Percentiles rank a stretch among this genome's conserved stretches.
Conservation (phyloP, 2,888 invertebrate genomes). For the Tribolium freemani region DNA sequence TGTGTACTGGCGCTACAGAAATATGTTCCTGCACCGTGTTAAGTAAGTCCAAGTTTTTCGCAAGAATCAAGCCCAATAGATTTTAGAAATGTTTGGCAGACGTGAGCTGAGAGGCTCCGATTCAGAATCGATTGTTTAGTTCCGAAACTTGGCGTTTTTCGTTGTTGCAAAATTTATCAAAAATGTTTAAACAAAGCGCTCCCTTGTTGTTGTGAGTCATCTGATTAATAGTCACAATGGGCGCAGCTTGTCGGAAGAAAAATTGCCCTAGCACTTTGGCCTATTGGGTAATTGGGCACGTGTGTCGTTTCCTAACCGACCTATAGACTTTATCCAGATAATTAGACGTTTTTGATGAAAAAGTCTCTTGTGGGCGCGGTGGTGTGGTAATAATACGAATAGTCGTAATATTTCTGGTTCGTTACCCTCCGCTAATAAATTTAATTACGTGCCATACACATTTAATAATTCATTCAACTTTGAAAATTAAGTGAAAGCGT, state of each 20-base stretch:
- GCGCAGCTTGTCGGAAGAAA: conserved; percentile 14
- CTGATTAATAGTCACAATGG: conserved; percentile 7
- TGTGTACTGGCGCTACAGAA: no score
- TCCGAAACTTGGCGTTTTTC: no score
- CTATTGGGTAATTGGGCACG: conserved; percentile 33
- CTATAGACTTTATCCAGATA: conserved; percentile 14
- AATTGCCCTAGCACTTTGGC: conserved; percentile 13
- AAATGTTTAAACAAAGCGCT: background rate
- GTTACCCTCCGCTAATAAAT: conserved; percentile 49
- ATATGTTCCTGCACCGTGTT: no score
- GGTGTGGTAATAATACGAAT: conserved; percentile 31
- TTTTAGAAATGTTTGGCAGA: no score
- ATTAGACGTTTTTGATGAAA: conserved; percentile 30
- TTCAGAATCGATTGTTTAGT: no score
- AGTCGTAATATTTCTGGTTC: conserved; percentile 42
- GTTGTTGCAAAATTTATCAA: background rate
- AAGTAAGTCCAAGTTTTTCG: no score
- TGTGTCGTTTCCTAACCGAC: conserved; percentile 32
- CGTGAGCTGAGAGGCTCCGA: no score
- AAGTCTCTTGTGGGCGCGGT: conserved; percentile 29
- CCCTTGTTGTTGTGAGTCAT: conserved; percentile 1
- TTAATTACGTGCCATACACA: conserved; percentile 45
- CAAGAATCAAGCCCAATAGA: no score
- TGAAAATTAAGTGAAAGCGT: conserved; percentile 44
- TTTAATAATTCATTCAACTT: conserved; percentile 43